Evolutionary conservation across 2,113 vertebrate species (phyloP), one percentile per base, ranked within the genome.

Genomic region (Alethe castanea): DNA sequence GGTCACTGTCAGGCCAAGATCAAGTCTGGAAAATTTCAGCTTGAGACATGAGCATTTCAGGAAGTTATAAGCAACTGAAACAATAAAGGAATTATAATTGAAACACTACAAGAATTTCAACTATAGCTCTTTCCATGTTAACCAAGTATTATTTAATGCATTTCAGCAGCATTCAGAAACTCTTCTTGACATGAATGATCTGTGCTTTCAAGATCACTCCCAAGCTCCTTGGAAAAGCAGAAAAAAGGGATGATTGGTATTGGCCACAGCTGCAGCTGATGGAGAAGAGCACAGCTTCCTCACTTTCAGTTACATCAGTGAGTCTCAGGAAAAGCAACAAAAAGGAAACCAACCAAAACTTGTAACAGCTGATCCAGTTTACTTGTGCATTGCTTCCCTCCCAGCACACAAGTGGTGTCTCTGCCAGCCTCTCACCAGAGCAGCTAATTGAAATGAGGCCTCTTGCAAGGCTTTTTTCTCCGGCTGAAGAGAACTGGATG

Each of bases 61-160:
- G 84, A 93, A 96, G 86, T 78, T 88, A 92, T 90, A 92, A 93
- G 79, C 72, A 92, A 94, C 61, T 88, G 52, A 62, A 92, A 92
- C 80, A 86, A 85, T 84, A 94, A 88, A 83, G 53, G 64, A 90
- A 79, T 91, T 84, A 65, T 76, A 94, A 92, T 2, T 45, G 70
- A 94, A 92, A 94, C 44, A 59, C 48, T 53, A 31, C 12, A 85
- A 69, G 73, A 88, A 89, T 88, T 88, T 92, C 54, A 81, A 71
- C 77, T 74, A 56, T 14, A 93, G 28, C 4, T 91, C 73, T 72
- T 74, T 38, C 72, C 84, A 44, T n/a, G 4, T 22, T 62, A 66
- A 72, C 78, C 47, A 74, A 88, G 33, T 61, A 64, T 50, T 76
- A 64, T 57, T 82, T 87, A 50, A 72, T 52, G 15, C 74, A 87